Conservation (phyloP, 2,113 vertebrate species). For the Condylura cristata region DNA sequence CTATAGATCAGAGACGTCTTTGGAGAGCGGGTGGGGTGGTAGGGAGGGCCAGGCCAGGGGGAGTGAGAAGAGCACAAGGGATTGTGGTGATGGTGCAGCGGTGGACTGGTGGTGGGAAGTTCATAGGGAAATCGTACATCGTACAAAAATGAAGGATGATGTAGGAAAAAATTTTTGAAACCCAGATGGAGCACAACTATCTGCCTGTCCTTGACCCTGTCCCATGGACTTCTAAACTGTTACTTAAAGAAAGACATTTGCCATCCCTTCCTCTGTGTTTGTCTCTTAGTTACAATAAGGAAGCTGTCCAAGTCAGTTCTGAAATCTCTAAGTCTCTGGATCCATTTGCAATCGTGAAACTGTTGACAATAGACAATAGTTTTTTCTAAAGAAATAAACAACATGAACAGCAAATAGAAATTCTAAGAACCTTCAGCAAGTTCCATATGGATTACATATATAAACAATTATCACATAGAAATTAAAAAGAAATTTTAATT, state of each 20-base stretch:
- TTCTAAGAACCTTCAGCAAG: neutral
- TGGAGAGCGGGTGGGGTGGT: too few relatives aligned
- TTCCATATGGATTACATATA: constrained; percentile 3
- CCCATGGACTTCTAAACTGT: neutral
- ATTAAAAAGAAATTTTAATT: constrained; percentile 34
- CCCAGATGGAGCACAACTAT: neutral
- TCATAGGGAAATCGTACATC: too few relatives aligned
- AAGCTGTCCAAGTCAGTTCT: neutral
- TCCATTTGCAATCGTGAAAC: neutral
- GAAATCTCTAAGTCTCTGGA: neutral
- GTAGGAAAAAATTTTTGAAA: too few relatives aligned
- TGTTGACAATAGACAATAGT: neutral
- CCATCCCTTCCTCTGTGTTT: neutral
- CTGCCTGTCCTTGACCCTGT: neutral
- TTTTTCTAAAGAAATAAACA: too few relatives aligned
- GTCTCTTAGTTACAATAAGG: neutral
- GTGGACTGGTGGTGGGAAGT: too few relatives aligned
- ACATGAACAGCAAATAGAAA: too few relatives aligned
- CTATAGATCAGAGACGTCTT: too few relatives aligned
- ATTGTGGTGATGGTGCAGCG: too few relatives aligned
- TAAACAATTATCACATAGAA: constrained; percentile 30
- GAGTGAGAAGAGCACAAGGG: too few relatives aligned
- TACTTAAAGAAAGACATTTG: neutral
- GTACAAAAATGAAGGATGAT: too few relatives aligned
- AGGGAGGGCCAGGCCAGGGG: too few relatives aligned